phyloP scores from a whole-genome alignment of 2,113 vertebrate genomes.

The Takifugu bimaculatus region DNA sequence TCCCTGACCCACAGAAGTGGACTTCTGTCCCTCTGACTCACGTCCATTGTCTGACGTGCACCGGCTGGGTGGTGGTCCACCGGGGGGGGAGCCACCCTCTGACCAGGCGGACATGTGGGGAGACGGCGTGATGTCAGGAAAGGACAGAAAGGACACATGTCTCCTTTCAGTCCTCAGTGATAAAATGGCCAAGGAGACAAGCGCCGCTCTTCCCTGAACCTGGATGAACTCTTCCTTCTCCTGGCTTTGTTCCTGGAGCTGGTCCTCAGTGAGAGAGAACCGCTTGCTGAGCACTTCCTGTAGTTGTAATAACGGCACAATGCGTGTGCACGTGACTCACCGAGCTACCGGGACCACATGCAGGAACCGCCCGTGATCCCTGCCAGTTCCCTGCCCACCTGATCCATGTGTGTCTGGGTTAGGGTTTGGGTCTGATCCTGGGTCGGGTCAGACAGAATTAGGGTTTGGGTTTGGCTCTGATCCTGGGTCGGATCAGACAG shows the following conservation, averaged over 20 bases:
- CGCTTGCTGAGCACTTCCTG: not conserved
- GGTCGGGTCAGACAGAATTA: constrained; percentile 11
- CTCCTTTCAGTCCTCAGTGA: too few relatives aligned
- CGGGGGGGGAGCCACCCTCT: not conserved
- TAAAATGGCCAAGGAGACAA: too few relatives aligned
- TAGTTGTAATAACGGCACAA: constrained; percentile 19
- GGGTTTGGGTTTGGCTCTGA: not conserved
- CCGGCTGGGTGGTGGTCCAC: not conserved
- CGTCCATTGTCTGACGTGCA: constrained; percentile 7
- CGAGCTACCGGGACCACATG: constrained; percentile 1
- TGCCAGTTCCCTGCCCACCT: constrained; percentile 9
- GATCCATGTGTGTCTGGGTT: constrained; percentile 11
- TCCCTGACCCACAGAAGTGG: not conserved
- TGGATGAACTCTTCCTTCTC: too few relatives aligned
- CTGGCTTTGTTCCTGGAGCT: too few relatives aligned
- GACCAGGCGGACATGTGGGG: not conserved
- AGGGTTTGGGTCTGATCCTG: constrained; percentile 2
- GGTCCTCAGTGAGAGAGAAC: not conserved
- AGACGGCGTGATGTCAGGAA: too few relatives aligned
- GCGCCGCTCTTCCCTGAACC: too few relatives aligned
- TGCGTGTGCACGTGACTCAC: constrained; percentile 32
- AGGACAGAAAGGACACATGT: too few relatives aligned
- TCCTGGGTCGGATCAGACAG: too few relatives aligned
- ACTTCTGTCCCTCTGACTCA: constrained; percentile 14
- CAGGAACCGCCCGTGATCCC: constrained; percentile 42